A percentile compares a stretch with the other conserved stretches of the same genome.
Evolutionary conservation across 2,113 vertebrate genomes (phyloP).

Genomic region (Eubucco bourcierii): DNA sequence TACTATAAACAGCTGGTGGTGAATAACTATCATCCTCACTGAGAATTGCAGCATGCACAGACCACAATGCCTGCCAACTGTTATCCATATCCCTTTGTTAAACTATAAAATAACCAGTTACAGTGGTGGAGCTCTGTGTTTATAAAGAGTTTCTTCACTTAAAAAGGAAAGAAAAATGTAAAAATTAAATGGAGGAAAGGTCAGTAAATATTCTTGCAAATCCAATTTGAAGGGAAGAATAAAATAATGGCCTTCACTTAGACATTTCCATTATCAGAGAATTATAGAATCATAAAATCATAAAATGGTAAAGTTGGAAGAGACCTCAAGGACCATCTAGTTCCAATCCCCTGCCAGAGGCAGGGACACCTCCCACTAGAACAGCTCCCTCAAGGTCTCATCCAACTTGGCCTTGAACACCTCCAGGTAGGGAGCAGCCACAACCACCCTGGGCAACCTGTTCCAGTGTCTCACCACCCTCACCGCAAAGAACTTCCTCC

Average conservation of each 20-base stretch:
- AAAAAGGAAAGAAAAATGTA: background rate
- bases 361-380: no score
- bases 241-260: background rate
- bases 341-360: no score
- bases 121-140: background rate
- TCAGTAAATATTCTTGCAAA: background rate
- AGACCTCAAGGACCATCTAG: no score
- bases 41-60: slow-evolving; percentile 14
- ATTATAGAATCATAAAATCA: no score
- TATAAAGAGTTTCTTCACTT: background rate
- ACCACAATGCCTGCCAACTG: slow-evolving; percentile 35
- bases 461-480: no score
- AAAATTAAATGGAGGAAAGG: background rate
- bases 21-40: slow-evolving; percentile 17
- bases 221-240: background rate
- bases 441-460: no score
- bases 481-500: no score
- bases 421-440: no score
- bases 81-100: background rate
- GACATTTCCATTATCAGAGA: background rate
- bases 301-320: no score
- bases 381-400: no score
- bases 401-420: no score
- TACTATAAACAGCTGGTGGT: slow-evolving; percentile 59
- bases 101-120: background rate